Evolutionary conservation across 1,140 invertebrate genomes (phyloP), one percentile per base, ranked within the genome.

Genomic region (Odontomachus brunneus): DNA sequence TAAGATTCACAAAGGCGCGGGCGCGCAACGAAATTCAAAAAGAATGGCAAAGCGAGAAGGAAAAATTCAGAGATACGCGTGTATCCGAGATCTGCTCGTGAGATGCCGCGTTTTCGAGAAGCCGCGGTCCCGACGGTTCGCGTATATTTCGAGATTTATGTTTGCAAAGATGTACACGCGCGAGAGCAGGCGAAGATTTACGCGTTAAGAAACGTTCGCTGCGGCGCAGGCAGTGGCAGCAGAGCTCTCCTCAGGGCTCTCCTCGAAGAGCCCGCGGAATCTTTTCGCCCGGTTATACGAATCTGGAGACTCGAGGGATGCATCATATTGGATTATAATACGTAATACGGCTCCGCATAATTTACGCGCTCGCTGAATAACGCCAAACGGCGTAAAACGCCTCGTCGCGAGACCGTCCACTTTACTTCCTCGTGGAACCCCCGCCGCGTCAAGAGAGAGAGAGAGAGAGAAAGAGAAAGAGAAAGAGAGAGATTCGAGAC

Each of bases 311-410:
- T 48, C 38, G 12, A 48, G 22, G 72, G 49, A 75, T 48, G 24
- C 57, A 24, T 62, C 14, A 14, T 62, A 48, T 62, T 19, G 49
- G n/a, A 75, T 75, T 75, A 63, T 63, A n/a, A 51, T 75, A 63
- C 12, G 38, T 75, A 63, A 75, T 12, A 44, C 38, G 38, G 38
- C 29, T 53, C 24, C 22, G 75, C 75, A 69, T 78, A 78, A 67
- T 78, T 78, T 57, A 69, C 49, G 63, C 29, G 48, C 17, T 78
- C 63, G 19, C 75, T 75, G 7, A 26, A 62, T 29, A 29, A 1
- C 19, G 55, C 38, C 38, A 44, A 74, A 74, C 0, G 24, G 14
- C 51, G 7, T 55, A 17, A 72, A 26, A 14, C 51, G 17, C 14
- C n/a, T n/a, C 26, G 24, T 5, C 17, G 48, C 26, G n/a, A 71